These are phyloP conservation scores for Agrochola litura DNA, from an alignment of 2,888 invertebrate genomes.

Conservation along the genomic window DNA sequence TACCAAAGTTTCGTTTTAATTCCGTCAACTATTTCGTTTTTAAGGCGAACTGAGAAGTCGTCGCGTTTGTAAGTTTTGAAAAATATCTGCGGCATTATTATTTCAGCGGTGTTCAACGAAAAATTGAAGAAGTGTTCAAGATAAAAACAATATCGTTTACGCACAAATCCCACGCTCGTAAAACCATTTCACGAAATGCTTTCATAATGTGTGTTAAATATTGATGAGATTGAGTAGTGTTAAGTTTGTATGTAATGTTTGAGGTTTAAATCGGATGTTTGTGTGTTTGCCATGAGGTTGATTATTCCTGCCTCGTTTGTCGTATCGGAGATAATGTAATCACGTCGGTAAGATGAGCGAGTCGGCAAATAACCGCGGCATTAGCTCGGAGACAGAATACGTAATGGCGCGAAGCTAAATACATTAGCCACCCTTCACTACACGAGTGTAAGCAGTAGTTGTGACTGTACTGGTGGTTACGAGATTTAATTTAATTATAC, in stretches of 20 bases:
- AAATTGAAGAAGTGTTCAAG: constrained; percentile 82
- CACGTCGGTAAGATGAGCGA: constrained; percentile 75
- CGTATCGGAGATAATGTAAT: constrained; percentile 80
- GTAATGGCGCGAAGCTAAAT: constrained; percentile 77
- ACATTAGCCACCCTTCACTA: constrained; percentile 69
- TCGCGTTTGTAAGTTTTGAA: constrained; percentile 66
- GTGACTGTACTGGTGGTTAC: constrained; percentile 35
- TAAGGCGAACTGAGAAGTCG: constrained; percentile 70
- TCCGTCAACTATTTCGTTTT: constrained; percentile 75
- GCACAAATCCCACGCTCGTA: constrained; percentile 90
- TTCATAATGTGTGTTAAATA: constrained; percentile 80
- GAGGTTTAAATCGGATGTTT: constrained; percentile 66
- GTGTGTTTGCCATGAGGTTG: constrained; percentile 71
- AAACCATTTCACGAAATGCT: constrained; percentile 91
- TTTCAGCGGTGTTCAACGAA: constrained; percentile 86
- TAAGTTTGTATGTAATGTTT: constrained; percentile 65
- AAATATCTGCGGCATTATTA: constrained; percentile 76
- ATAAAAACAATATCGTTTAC: constrained; percentile 79
- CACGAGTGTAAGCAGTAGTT: constrained; percentile 52
- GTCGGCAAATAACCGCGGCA: constrained; percentile 80
- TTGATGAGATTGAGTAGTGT: constrained; percentile 67
- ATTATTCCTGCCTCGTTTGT: constrained; percentile 75
- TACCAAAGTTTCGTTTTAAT: constrained; percentile 62
- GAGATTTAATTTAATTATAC: constrained; percentile 44
- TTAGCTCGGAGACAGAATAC: constrained; percentile 80